Base-by-base conservation (phyloP, 2,113 vertebrate genomes). In the Dipodomys ordii region DNA sequence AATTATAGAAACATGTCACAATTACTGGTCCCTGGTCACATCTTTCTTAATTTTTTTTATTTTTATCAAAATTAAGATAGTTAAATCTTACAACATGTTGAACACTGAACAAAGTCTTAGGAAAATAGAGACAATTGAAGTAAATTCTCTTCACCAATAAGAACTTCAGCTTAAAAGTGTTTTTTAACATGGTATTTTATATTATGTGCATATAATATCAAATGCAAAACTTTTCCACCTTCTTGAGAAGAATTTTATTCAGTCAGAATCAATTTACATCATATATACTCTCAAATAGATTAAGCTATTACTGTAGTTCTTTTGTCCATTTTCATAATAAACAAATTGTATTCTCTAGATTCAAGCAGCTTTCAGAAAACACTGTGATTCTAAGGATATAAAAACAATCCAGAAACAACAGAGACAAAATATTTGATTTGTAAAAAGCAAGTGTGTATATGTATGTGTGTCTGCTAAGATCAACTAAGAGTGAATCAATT, bases 111-210 rank as follows among this genome's bases (percentile, higher is more conserved):
- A 16, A 74, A 8, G 12, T 73, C 39, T 15, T 87, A 25, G 39
- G 19, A 62, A 93, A 67, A 76, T 16, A 16, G n/a, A n/a, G 28
- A 13, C 27, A 64, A 23, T 53, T 69, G 67, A 80, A 30, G n/a
- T 57, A 76, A 74, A 49, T 89, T 60, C 8, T 89, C 65, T 89
- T 18, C 0, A 27, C 27, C 62, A 88, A 35, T 15, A 78, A n/a
- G 23, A 91, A 73, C 8, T 15, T 78, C 15, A 65, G 7, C 15
- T 69, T 91, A 71, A 30, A 22, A 12, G 80, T 35, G 44, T 76
- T 88, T 39, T 30, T 76, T 89, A 87, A 72, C 46, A 20, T 35
- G 44, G 9, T 94, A 85, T 28, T 60, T 82, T 68, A 94, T 64
- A 32, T 82, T 68, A 94, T 64, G 30, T 28, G 23, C 71, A 32